These are phyloP conservation scores for Ephialtes manifestator DNA, from an alignment of 2,888 invertebrate genomes.

Conservation along the genomic window DNA sequence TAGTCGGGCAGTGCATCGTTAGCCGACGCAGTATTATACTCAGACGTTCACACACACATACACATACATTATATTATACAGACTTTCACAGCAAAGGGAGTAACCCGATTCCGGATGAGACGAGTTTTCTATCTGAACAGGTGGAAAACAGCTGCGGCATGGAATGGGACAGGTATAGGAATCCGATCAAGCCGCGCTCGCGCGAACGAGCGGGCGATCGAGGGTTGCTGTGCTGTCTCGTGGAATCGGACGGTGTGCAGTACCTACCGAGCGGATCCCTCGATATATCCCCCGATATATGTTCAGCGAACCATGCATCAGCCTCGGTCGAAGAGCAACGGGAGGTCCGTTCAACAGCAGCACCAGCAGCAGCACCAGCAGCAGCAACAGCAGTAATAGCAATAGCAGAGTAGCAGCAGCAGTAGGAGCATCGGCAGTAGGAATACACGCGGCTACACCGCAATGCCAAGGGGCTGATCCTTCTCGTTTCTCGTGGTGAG, in stretches of 20 bases:
- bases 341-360: slow-evolving; percentile 49
- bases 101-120: slow-evolving; percentile 45
- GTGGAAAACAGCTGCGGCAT: slow-evolving; percentile 66
- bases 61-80: neutral
- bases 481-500: slow-evolving; percentile 55
- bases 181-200: slow-evolving; percentile 56
- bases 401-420: slow-evolving; percentile 1
- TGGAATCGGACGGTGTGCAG: slow-evolving; percentile 58
- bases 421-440: neutral
- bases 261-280: slow-evolving; percentile 51
- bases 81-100: slow-evolving; percentile 2
- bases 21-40: slow-evolving; percentile 10
- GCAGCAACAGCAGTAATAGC: slow-evolving; percentile 1
- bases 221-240: slow-evolving; percentile 59
- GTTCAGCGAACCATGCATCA: slow-evolving; percentile 58
- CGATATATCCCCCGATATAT: slow-evolving; percentile 38
- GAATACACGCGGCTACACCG: slow-evolving; percentile 31
- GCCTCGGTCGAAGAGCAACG: slow-evolving; percentile 64
- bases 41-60: neutral
- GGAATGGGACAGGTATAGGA: slow-evolving; percentile 55
- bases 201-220: slow-evolving; percentile 15
- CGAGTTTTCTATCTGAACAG: slow-evolving; percentile 66
- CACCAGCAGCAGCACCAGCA: slow-evolving; percentile 11
- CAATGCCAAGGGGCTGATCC: slow-evolving; percentile 57
- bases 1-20: slow-evolving; percentile 45